phyloP scores from a whole-genome alignment of 2,888 invertebrate genomes.

The Callyntrura sp. region DNA sequence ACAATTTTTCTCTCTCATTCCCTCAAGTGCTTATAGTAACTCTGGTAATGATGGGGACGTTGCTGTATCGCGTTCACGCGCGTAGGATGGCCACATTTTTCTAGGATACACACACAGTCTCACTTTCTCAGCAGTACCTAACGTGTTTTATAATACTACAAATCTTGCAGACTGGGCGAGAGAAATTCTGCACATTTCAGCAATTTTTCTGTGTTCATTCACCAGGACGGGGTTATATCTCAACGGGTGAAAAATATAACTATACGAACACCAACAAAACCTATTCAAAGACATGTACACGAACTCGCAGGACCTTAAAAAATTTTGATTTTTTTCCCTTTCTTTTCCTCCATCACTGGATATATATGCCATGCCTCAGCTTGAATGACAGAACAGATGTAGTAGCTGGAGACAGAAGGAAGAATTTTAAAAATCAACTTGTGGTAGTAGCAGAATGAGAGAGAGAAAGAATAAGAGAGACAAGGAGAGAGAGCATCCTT shows the following conservation, averaged over 20 bases:
- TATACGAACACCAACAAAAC: slow-evolving; percentile 43
- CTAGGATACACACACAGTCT: slow-evolving; percentile 8
- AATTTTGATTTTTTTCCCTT: no score
- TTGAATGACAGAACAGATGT: slow-evolving; percentile 48
- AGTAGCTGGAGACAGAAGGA: background rate
- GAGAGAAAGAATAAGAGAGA: background rate
- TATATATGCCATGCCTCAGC: slow-evolving; percentile 30
- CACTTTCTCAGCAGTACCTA: no score
- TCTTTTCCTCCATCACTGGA: background rate
- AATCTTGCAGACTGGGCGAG: slow-evolving; percentile 70
- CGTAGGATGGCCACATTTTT: background rate
- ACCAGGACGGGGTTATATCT: slow-evolving; percentile 57
- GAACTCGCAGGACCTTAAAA: no score
- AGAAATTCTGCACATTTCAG: slow-evolving; percentile 72
- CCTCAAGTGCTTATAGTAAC: background rate
- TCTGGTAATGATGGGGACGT: background rate
- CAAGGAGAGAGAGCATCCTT: no score
- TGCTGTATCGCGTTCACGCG: background rate
- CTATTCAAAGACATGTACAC: no score
- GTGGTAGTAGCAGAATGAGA: background rate
- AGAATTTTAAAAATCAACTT: slow-evolving; percentile 23
- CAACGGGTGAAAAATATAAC: background rate
- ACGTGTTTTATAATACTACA: slow-evolving; percentile 62
- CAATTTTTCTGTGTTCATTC: slow-evolving; percentile 69
- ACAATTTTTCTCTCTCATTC: background rate